Percentiles rank a stretch among this genome's conserved stretches.
Evolutionary conservation across 2,113 vertebrate species (phyloP).

Genomic region (Gobiocypris rarus): DNA sequence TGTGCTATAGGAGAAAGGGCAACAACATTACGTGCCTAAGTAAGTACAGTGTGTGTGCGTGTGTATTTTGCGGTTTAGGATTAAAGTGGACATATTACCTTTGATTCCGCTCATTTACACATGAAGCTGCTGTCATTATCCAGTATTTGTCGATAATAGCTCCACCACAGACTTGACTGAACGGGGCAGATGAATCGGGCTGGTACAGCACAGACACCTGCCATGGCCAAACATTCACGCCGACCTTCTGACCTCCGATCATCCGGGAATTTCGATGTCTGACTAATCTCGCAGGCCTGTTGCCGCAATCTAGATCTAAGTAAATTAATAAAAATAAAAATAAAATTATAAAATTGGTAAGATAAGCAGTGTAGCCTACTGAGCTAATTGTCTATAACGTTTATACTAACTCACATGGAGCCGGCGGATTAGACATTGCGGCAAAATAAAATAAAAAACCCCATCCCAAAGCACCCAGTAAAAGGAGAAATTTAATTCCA

Average conservation of each 20-base stretch:
- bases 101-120: neutral
- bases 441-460: neutral
- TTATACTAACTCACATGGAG: neutral
- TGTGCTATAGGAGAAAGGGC: neutral
- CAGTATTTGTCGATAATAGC: neutral
- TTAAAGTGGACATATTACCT: neutral
- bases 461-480: neutral
- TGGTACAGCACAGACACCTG: conserved; percentile 28
- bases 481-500: neutral
- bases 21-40: neutral
- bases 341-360: too few species aligned
- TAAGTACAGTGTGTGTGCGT: neutral
- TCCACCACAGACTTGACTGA: conserved; percentile 27
- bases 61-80: neutral
- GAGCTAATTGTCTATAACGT: neutral
- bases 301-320: neutral
- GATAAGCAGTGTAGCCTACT: neutral
- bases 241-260: neutral
- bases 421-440: too few species aligned
- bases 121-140: neutral
- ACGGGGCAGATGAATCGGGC: neutral
- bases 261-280: neutral
- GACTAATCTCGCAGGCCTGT: neutral
- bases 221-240: neutral
- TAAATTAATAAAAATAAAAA: neutral